These are phyloP conservation scores for Dasypolia templi DNA, from an alignment of 2,888 invertebrate genomes.

Conservation along the genomic window DNA sequence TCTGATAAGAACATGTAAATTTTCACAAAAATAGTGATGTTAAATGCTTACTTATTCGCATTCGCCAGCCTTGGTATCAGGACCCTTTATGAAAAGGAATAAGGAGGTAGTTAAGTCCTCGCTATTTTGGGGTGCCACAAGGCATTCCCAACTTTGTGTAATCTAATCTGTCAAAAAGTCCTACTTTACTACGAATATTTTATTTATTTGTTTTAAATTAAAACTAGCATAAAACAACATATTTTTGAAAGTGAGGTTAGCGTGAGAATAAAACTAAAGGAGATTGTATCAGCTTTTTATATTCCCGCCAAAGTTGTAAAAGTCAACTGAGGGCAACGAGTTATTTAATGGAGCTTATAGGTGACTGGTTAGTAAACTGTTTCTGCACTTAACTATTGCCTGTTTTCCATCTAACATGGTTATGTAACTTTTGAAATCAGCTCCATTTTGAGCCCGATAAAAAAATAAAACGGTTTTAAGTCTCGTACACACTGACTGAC, in stretches of 20 bases:
- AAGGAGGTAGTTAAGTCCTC: too few species aligned
- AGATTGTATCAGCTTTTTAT: conserved; percentile 61
- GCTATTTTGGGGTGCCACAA: background rate
- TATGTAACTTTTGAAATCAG: background rate
- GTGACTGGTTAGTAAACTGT: conserved; percentile 51
- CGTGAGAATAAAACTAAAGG: conserved; percentile 54
- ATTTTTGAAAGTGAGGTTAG: conserved; percentile 18
- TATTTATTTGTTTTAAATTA: background rate
- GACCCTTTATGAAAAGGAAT: too few species aligned
- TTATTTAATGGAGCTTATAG: conserved; percentile 55
- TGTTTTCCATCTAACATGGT: conserved; percentile 7
- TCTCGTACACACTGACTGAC: too few species aligned
- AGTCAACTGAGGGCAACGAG: conserved; percentile 63
- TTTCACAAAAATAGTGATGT: background rate
- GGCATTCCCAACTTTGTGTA: background rate
- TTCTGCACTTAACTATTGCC: conserved; percentile 31
- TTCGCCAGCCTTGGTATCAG: background rate
- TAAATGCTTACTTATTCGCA: conserved; percentile 6
- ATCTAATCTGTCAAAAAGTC: background rate
- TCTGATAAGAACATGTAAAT: background rate
- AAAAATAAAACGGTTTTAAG: too few species aligned
- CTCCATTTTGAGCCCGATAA: background rate
- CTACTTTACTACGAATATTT: background rate
- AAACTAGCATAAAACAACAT: background rate
- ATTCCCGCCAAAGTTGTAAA: conserved; percentile 60